Percentiles rank a stretch among this genome's conserved stretches.
Evolutionary conservation across 2,888 invertebrate genomes (phyloP).

Genomic region (Apotomis capreana): DNA sequence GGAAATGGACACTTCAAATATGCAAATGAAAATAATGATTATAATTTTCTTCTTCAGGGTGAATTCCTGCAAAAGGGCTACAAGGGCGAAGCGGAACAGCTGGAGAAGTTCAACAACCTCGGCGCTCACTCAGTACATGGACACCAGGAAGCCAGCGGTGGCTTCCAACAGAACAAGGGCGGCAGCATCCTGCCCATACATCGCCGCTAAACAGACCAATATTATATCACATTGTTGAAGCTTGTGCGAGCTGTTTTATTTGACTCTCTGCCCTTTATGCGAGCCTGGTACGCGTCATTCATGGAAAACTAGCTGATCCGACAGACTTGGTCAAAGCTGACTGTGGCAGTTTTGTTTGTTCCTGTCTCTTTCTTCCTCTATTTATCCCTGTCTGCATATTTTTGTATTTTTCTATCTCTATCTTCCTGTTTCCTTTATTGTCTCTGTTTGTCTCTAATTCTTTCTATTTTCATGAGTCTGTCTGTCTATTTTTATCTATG

Average conservation of each 20-base stretch:
- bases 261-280: background rate
- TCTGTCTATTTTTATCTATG: too few species aligned
- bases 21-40: too few species aligned
- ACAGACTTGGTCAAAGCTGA: too few species aligned
- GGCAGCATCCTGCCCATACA: constrained; percentile 80
- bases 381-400: too few species aligned
- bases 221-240: constrained; percentile 37
- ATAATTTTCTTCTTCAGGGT: constrained; percentile 61
- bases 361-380: too few species aligned
- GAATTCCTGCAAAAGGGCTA: constrained; percentile 84
- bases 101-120: constrained; percentile 84
- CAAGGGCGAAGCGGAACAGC: constrained; percentile 81
- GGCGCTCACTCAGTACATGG: constrained; percentile 85
- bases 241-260: constrained; percentile 32
- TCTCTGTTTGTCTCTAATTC: too few species aligned
- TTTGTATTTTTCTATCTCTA: too few species aligned
- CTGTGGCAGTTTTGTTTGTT: too few species aligned
- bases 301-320: too few species aligned
- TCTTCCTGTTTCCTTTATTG: too few species aligned
- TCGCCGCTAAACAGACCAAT: constrained; percentile 43
- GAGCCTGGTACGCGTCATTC: background rate
- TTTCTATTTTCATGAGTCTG: too few species aligned
- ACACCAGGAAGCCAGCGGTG: constrained; percentile 84
- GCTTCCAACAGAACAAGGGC: constrained; percentile 82
- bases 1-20: too few species aligned